Conservation (phyloP, 2,888 invertebrate species). For the Prosapia bicincta region DNA sequence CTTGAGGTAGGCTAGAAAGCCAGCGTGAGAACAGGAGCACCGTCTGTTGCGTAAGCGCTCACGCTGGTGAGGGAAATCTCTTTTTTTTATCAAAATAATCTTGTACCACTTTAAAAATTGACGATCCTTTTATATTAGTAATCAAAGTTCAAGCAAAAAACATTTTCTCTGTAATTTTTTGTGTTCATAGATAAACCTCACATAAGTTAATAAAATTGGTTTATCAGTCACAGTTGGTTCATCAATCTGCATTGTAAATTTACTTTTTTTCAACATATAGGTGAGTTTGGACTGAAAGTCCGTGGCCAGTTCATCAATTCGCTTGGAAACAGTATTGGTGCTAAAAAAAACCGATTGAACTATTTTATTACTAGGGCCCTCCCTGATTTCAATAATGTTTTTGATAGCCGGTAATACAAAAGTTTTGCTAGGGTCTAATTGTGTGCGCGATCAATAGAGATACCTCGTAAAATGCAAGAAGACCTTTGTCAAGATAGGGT, state of each 20-base stretch:
- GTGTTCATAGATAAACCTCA: constrained; percentile 28
- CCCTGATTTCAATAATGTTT: neutral
- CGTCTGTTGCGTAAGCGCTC: constrained; percentile 23
- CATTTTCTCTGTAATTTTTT: constrained; percentile 31
- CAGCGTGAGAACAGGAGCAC: constrained; percentile 16
- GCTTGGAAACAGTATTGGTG: constrained; percentile 9
- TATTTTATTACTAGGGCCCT: neutral
- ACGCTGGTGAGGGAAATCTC: constrained; percentile 4
- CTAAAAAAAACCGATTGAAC: neutral
- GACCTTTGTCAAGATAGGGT: neutral
- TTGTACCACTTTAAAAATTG: constrained; percentile 23
- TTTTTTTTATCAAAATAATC: constrained; percentile 12
- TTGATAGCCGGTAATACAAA: neutral
- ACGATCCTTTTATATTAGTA: constrained; percentile 22
- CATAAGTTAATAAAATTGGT: constrained; percentile 26
- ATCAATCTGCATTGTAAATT: constrained; percentile 7
- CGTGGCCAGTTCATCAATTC: constrained; percentile 8
- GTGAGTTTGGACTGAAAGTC: constrained; percentile 6
- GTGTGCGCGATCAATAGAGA: neutral
- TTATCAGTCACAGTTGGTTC: constrained; percentile 20
- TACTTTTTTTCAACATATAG: constrained; percentile 3
- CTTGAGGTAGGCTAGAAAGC: neutral
- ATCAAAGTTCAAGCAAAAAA: constrained; percentile 30
- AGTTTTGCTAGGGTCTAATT: neutral
- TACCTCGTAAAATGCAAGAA: neutral